Evolutionary conservation across 2,113 vertebrate species (phyloP).

Genomic region (Maccullochella peelii): DNA sequence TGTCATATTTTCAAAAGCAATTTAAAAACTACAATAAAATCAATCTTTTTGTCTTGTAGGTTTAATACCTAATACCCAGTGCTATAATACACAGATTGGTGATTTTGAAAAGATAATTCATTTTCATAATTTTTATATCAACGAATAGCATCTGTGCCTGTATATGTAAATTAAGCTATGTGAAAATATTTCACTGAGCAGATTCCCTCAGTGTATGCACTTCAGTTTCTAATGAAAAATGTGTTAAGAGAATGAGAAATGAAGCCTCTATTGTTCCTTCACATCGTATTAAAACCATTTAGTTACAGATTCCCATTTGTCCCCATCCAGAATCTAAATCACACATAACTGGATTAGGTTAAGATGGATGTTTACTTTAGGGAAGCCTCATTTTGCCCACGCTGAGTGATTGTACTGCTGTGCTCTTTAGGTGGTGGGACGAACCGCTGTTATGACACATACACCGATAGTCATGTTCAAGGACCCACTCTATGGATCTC

Average conservation of each 20-base stretch:
- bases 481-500: slow-evolving; percentile 54
- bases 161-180: slow-evolving; percentile 14
- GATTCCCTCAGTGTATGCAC: neutral
- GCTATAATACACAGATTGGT: neutral
- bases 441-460: slow-evolving; percentile 74
- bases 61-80: neutral
- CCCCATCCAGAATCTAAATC: slow-evolving; percentile 39
- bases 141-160: neutral
- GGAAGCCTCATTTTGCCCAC: slow-evolving; percentile 77
- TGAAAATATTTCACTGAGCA: slow-evolving; percentile 32
- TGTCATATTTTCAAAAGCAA: slow-evolving; percentile 41
- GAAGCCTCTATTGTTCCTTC: slow-evolving; percentile 2
- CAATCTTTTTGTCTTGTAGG: neutral
- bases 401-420: slow-evolving; percentile 41
- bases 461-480: slow-evolving; percentile 60
- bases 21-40: slow-evolving; percentile 30
- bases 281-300: neutral
- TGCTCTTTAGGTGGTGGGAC: slow-evolving; percentile 74
- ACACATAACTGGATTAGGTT: slow-evolving; percentile 34
- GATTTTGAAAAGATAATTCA: neutral
- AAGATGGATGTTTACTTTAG: slow-evolving; percentile 50
- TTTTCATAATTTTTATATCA: slow-evolving; percentile 15
- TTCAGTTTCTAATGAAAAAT: slow-evolving; percentile 27
- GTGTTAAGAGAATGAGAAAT: slow-evolving; percentile 32
- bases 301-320: neutral